Conservation (phyloP, 35 echinoderm and acorn worm genomes). For the Anneissia japonica region DNA sequence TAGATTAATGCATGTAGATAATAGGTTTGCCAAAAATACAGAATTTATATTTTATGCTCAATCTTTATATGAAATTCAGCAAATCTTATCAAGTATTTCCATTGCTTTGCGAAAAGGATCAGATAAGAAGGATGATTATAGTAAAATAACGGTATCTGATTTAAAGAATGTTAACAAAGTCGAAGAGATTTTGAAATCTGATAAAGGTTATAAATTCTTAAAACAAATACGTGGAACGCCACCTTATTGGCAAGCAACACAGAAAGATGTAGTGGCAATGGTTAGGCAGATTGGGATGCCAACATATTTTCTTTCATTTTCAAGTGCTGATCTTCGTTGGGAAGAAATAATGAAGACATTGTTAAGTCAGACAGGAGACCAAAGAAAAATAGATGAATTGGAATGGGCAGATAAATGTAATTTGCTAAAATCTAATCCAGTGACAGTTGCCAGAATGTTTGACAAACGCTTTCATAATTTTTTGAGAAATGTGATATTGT, state of each 20-base stretch:
- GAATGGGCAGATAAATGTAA: constrained; percentile 60
- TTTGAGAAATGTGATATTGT: constrained; percentile 45
- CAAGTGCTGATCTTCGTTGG: constrained; percentile 62
- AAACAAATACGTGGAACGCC: constrained; percentile 66
- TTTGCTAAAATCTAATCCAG: constrained; percentile 34
- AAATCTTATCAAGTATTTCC: constrained; percentile 49
- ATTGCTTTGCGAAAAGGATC: constrained; percentile 53
- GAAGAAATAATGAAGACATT: constrained; percentile 39
- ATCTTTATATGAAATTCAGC: constrained; percentile 39
- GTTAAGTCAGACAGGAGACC: constrained; percentile 25
- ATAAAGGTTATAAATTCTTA: constrained; percentile 62
- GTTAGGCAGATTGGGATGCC: constrained; percentile 61
- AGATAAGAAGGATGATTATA: neutral
- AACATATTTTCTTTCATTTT: constrained; percentile 58
- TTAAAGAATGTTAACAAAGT: constrained; percentile 35
- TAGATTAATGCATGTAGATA: constrained; percentile 43
- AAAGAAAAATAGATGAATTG: constrained; percentile 14
- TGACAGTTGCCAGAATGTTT: constrained; percentile 73
- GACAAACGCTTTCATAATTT: constrained; percentile 48
- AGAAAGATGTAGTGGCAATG: constrained; percentile 55
- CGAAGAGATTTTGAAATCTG: constrained; percentile 39
- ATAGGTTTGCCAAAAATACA: constrained; percentile 49
- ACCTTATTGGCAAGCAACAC: constrained; percentile 55
- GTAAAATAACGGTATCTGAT: constrained; percentile 13
- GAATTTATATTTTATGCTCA: constrained; percentile 68